Conservation (phyloP, 2,797 vertebrate species). For the Synaphobranchus kaupii region DNA sequence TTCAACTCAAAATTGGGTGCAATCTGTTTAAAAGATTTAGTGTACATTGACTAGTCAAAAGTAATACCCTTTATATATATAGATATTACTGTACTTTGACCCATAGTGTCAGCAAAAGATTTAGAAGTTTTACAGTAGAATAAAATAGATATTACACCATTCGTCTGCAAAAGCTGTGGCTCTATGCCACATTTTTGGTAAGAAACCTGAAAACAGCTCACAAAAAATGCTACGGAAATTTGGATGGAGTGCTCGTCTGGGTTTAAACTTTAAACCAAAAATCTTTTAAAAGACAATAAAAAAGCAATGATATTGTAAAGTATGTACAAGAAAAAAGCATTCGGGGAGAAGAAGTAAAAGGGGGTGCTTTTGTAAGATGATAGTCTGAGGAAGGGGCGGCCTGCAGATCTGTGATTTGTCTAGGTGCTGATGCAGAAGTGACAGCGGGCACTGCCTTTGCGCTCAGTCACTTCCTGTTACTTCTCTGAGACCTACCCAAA, state of each 20-base stretch:
- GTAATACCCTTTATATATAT: not conserved
- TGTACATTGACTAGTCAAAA: not conserved
- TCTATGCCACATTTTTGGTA: not conserved
- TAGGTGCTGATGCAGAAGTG: not conserved
- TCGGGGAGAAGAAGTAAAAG: not conserved
- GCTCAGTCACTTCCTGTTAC: not conserved
- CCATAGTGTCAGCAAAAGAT: not conserved
- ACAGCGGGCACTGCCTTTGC: not conserved
- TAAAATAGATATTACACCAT: not conserved
- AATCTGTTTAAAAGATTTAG: not conserved
- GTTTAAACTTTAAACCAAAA: not conserved
- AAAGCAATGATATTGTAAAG: conserved; percentile 3
- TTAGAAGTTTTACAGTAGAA: not conserved
- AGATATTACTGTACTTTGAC: not conserved
- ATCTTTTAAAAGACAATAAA: not conserved
- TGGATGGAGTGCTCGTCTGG: conserved; percentile 2
- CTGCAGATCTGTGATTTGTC: not conserved
- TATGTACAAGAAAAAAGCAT: not conserved
- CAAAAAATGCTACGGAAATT: not conserved
- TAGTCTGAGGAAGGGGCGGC: not conserved
- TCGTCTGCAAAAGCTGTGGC: not conserved
- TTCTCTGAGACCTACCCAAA: not conserved
- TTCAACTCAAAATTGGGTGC: not conserved
- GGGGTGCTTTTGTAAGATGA: not conserved
- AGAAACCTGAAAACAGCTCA: not conserved